Percentiles rank a stretch among this genome's conserved stretches.
Evolutionary conservation across 2,113 vertebrate genomes (phyloP).

Genomic region (Henicopernis longicauda): DNA sequence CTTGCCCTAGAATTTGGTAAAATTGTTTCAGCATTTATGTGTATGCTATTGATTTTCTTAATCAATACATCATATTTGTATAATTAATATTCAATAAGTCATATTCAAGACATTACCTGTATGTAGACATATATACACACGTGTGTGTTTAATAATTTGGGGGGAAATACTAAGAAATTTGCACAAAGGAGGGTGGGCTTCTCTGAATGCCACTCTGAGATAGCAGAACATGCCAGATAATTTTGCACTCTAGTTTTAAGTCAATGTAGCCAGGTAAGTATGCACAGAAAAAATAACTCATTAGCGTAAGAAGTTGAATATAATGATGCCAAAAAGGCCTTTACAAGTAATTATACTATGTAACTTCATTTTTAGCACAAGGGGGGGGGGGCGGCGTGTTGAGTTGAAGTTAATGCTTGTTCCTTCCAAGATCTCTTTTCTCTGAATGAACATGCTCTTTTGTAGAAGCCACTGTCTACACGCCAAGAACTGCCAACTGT

Average conservation of each 20-base stretch:
- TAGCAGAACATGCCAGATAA: background rate
- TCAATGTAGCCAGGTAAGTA: background rate
- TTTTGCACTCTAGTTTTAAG: background rate
- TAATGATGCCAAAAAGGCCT: background rate
- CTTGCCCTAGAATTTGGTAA: background rate
- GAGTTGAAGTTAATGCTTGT: background rate
- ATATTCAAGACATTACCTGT: background rate
- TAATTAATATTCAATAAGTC: background rate
- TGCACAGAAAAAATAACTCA: background rate
- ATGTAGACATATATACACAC: rapidly evolving
- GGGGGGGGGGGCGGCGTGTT: no score
- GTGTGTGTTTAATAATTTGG: background rate
- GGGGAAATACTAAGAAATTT: background rate
- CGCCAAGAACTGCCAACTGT: background rate
- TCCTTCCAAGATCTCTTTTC: background rate
- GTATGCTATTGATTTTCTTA: background rate
- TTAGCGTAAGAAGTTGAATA: background rate
- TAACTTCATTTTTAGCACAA: background rate
- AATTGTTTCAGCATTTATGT: background rate
- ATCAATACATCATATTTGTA: background rate
- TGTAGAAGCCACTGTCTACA: background rate
- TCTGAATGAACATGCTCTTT: background rate
- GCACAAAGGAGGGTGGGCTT: background rate
- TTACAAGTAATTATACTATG: background rate
- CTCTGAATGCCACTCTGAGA: background rate